Evolutionary conservation across 2,113 vertebrate genomes (phyloP), one percentile per base, ranked within the genome.

Genomic region (Chaenogobius annularis): DNA sequence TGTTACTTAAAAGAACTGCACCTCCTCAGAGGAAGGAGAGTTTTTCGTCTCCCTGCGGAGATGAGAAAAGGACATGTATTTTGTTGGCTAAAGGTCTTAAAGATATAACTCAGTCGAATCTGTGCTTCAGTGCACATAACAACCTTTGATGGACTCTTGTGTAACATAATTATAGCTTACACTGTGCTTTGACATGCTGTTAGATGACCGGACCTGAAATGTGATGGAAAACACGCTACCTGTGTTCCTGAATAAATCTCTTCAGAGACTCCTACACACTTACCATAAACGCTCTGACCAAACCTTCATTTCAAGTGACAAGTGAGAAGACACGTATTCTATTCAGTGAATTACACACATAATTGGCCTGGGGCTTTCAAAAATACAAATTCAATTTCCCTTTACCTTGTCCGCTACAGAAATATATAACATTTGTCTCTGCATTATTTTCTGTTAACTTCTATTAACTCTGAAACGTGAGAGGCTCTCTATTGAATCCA

Each of bases 391-490:
- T 31, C 23, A 68, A 44, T 78, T 80, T 59, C 66, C 17, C 64
- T 62, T 73, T 76, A 13, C 65, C 20, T 47, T 0, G 66, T 69
- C 83, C 76, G 83, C 65, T 72, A 75, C 52, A 20, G 56, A 69
- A 69, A 80, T 77, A 84, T 74, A 72, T 64, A 65, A 64, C 64
- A 73, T 82, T 86, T 89, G 81, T 85, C 65, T 65, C 82, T 70
- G 54, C 64, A 73, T 89, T 87, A 83, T 68, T 78, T 40, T 69
- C 73, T 69, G 83, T 76, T 85, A 75, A 82, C 66, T 82, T 84
- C 43, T 72, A 85, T 88, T 81, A 69, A 44, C 65, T 80, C 17
- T 77, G 83, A 89, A 75, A 63, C 72, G 50, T 77, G 70, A 46
- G 73, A 66, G 50, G 20, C 19, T 50, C 68, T 72, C 52, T 10